phyloP scores from a whole-genome alignment of 2,797 vertebrate genomes.

The Xenentodon cancila region DNA sequence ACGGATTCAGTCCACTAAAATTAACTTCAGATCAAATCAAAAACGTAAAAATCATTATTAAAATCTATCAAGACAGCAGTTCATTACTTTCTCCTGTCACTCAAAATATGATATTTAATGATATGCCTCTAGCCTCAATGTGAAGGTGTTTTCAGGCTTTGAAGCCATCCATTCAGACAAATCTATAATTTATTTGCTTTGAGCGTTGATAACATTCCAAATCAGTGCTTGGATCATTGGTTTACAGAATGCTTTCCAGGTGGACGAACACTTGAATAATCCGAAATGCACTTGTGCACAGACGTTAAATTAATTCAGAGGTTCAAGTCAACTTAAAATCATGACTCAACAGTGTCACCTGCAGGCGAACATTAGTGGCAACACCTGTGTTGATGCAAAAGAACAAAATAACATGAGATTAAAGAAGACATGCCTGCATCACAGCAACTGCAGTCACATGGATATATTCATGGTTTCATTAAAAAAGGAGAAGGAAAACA shows the following conservation, averaged over 20 bases:
- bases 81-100: slow-evolving; percentile 40
- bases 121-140: slow-evolving; percentile 37
- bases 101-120: slow-evolving; percentile 45
- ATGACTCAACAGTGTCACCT: slow-evolving; percentile 69
- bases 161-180: slow-evolving; percentile 33
- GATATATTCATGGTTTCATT: too few species aligned
- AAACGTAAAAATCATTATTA: slow-evolving; percentile 29
- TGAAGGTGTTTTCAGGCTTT: slow-evolving; percentile 42
- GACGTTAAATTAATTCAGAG: slow-evolving; percentile 16
- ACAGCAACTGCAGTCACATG: too few species aligned
- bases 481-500: too few species aligned
- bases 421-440: neutral
- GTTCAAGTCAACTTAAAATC: slow-evolving; percentile 40
- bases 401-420: neutral
- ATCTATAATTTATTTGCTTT: slow-evolving; percentile 46
- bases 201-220: slow-evolving; percentile 32
- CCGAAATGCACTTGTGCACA: slow-evolving; percentile 32
- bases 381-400: slow-evolving; percentile 5
- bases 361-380: slow-evolving; percentile 57
- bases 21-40: slow-evolving; percentile 46
- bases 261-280: slow-evolving; percentile 43
- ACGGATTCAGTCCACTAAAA: slow-evolving; percentile 55
- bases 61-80: slow-evolving; percentile 26
- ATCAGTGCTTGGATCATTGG: slow-evolving; percentile 42
- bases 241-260: slow-evolving; percentile 45